A percentile compares a stretch with the other conserved stretches of the same genome.
Conservation (phyloP, 2,797 vertebrate species). For the Falco concolor region DNA sequence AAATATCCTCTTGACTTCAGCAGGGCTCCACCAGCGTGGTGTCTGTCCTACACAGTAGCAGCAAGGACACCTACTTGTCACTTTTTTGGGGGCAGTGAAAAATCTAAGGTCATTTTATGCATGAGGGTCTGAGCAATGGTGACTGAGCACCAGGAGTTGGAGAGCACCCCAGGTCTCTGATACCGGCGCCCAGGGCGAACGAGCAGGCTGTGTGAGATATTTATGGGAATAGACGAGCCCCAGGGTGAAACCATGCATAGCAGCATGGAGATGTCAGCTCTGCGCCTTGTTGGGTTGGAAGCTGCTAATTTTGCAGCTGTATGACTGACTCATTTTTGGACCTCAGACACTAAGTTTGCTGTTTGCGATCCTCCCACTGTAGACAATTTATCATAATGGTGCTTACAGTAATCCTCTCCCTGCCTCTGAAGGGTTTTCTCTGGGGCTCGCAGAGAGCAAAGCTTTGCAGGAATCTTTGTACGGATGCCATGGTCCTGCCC, state of each 20-base stretch:
- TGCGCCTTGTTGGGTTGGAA: neutral
- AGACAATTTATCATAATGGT: neutral
- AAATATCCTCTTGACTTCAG: neutral
- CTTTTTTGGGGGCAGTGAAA: neutral
- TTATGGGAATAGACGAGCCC: neutral
- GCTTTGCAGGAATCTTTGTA: neutral
- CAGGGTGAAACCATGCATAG: neutral
- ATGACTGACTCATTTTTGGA: neutral
- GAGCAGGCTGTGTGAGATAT: neutral
- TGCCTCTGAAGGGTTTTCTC: neutral
- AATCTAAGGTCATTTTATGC: neutral
- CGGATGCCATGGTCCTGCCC: neutral
- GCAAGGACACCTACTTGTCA: neutral
- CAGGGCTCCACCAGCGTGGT: neutral
- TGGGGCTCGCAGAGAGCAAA: neutral
- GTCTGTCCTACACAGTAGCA: neutral
- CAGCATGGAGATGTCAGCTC: neutral
- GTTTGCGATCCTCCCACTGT: neutral
- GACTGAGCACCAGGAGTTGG: neutral
- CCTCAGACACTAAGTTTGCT: neutral
- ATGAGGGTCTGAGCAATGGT: neutral
- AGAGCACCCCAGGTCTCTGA: neutral
- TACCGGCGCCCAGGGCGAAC: neutral
- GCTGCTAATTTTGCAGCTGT: neutral
- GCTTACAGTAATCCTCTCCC: neutral